These are phyloP conservation scores for Litoditis marina DNA, from an alignment of 2,888 invertebrate species.

Conservation along the genomic window DNA sequence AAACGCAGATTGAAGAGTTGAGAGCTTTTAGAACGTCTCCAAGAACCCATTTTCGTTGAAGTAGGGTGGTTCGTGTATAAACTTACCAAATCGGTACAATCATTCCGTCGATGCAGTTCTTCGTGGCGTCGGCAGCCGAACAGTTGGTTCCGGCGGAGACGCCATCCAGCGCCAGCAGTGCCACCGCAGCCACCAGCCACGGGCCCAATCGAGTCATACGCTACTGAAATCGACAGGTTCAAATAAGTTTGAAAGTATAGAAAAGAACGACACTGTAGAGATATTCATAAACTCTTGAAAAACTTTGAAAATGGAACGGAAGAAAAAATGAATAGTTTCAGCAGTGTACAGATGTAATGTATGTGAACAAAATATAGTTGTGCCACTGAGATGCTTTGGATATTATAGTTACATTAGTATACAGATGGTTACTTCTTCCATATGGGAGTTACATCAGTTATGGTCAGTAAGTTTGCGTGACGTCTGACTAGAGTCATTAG, in stretches of 20 bases:
- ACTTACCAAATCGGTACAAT: conserved; percentile 79
- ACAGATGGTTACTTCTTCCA: background rate
- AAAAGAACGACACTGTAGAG: background rate
- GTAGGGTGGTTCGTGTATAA: background rate
- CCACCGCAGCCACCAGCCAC: conserved; percentile 45
- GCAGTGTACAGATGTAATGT: too few species aligned
- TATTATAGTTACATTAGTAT: background rate
- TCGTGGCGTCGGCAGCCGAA: conserved; percentile 59
- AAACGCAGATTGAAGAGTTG: too few species aligned
- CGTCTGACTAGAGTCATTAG: too few species aligned
- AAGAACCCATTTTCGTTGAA: background rate
- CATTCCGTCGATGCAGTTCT: conserved; percentile 77
- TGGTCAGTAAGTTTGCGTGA: too few species aligned
- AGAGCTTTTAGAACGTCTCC: background rate
- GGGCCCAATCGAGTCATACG: conserved; percentile 45
- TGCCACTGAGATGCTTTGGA: too few species aligned
- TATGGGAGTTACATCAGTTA: too few species aligned
- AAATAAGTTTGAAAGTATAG: background rate
- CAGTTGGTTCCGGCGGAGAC: conserved; percentile 57
- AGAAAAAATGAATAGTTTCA: too few species aligned
- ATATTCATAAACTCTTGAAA: background rate
- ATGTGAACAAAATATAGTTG: too few species aligned
- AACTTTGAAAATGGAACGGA: too few species aligned
- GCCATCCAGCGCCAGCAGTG: conserved; percentile 31
- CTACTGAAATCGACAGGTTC: background rate